Evolutionary conservation across 2,888 invertebrate species (phyloP).

Genomic region (Steinernema hermaphroditum): DNA sequence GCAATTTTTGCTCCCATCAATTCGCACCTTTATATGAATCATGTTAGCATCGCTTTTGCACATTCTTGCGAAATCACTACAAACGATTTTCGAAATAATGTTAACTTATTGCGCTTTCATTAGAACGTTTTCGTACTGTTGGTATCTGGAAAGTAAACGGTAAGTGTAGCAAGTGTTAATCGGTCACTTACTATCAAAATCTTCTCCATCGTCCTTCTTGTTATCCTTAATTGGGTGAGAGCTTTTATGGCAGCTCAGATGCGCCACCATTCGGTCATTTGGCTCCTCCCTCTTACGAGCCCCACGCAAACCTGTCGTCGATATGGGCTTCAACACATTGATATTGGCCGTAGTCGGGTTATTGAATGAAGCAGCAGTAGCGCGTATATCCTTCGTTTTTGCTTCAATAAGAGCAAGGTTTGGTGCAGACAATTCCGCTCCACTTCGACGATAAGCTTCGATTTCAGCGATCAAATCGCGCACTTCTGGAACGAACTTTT

Average conservation of each 20-base stretch:
- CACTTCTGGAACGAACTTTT: slow-evolving; percentile 1
- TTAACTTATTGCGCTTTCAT: too few species aligned
- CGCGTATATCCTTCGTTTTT: neutral
- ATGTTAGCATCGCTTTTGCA: neutral
- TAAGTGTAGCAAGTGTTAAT: neutral
- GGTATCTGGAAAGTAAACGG: neutral
- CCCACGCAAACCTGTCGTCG: neutral
- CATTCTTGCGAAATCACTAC: neutral
- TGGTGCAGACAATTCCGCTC: neutral
- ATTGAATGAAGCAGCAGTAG: too few species aligned
- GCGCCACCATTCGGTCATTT: neutral
- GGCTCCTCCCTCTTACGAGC: neutral
- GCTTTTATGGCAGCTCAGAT: neutral
- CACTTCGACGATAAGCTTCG: neutral
- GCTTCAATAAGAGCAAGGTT: neutral
- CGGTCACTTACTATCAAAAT: neutral
- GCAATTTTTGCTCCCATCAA: too few species aligned
- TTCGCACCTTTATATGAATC: neutral
- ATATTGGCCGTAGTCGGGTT: neutral
- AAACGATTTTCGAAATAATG: too few species aligned
- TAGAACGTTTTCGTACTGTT: too few species aligned
- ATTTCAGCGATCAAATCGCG: neutral
- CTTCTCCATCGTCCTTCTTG: neutral
- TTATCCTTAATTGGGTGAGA: neutral
- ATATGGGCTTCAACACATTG: neutral